phyloP scores from a whole-genome alignment of 2,797 vertebrate genomes.

The Acipenser transmontanus region DNA sequence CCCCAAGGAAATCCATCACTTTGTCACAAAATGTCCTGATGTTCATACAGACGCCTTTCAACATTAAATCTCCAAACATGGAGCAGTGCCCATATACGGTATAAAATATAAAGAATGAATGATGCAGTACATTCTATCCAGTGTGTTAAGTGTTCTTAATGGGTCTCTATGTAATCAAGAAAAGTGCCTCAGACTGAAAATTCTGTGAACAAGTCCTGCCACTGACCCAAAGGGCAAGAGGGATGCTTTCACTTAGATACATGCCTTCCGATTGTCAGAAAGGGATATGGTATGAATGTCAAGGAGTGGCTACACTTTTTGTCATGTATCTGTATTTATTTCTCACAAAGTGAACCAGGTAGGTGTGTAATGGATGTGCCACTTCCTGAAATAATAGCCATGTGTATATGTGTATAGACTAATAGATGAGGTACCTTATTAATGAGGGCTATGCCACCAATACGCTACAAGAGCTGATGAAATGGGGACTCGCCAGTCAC shows the following conservation, averaged over 20 bases:
- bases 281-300: too few relatives aligned
- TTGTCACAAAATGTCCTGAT: constrained; percentile 17
- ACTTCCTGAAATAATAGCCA: not conserved
- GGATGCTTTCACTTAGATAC: too few relatives aligned
- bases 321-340: too few relatives aligned
- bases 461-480: constrained; percentile 9
- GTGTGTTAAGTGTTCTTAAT: too few relatives aligned
- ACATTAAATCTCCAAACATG: constrained; percentile 9
- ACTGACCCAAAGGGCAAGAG: too few relatives aligned
- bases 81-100: constrained; percentile 5
- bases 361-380: not conserved
- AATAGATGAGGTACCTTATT: not conserved
- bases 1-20: constrained; percentile 22
- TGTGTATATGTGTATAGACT: not conserved
- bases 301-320: too few relatives aligned
- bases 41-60: constrained; percentile 7
- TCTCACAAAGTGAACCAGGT: too few relatives aligned
- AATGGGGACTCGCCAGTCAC: not conserved
- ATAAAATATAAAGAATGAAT: not conserved
- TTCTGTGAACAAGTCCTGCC: too few relatives aligned
- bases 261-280: too few relatives aligned
- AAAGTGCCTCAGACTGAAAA: too few relatives aligned
- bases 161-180: too few relatives aligned
- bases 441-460: constrained; percentile 11
- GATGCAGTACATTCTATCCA: too few relatives aligned